A percentile compares a stretch with the other conserved stretches of the same genome.
phyloP scores from a whole-genome alignment of 2,797 vertebrate species.

The Trichosurus vulpecula region DNA sequence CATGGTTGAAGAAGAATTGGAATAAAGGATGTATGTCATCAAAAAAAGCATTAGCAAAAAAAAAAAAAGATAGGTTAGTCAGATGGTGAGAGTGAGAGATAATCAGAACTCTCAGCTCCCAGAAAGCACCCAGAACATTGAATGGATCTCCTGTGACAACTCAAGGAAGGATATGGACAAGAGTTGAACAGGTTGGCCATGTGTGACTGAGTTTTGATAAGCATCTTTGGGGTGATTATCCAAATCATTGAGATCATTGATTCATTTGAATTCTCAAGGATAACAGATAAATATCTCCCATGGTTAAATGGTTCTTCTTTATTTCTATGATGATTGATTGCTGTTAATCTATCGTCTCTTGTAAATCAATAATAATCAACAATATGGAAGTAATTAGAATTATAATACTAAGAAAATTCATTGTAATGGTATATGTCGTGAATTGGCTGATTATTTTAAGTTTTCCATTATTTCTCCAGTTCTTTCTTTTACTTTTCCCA shows the following conservation, averaged over 20 bases:
- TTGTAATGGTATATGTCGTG: neutral
- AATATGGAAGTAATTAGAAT: neutral
- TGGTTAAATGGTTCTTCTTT: neutral
- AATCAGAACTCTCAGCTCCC: neutral
- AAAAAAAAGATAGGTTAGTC: neutral
- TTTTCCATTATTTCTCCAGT: neutral
- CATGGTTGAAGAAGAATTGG: neutral
- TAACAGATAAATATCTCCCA: neutral
- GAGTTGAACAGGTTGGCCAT: neutral
- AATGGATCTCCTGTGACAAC: neutral
- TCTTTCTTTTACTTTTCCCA: slow-evolving; percentile 10
- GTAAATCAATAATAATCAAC: neutral
- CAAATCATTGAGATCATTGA: neutral
- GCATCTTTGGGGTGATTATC: neutral
- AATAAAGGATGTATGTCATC: neutral
- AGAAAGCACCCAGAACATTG: neutral
- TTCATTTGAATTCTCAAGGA: neutral
- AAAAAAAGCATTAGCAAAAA: neutral
- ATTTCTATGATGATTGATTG: neutral
- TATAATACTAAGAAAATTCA: neutral
- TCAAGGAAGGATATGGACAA: neutral
- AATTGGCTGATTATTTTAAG: slow-evolving; percentile 35
- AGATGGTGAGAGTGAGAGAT: neutral
- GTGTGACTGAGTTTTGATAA: neutral
- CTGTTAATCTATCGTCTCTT: neutral